These are phyloP conservation scores for Macrosteles quadrilineatus DNA, from an alignment of 1,140 invertebrate genomes.

Conservation along the genomic window DNA sequence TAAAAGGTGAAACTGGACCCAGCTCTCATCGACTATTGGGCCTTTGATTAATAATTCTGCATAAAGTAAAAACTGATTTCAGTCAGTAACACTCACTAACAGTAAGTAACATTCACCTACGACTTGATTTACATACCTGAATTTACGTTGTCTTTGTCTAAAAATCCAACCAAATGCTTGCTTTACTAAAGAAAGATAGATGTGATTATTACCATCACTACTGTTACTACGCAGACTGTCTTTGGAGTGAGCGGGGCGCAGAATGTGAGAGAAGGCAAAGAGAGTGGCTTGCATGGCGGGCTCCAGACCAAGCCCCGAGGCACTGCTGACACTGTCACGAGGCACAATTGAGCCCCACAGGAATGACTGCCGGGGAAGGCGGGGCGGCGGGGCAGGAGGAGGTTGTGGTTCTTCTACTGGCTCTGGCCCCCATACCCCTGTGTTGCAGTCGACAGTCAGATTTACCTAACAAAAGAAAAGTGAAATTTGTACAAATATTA, in stretches of 20 bases:
- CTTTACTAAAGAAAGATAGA: no score
- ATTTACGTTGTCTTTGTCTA: no score
- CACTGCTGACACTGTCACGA: conserved; percentile 43
- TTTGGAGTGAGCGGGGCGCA: conserved; percentile 45
- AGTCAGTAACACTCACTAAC: no score
- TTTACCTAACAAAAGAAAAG: no score
- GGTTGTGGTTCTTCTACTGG: conserved; percentile 18
- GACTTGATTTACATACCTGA: no score
- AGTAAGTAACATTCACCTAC: no score
- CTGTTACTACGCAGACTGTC: conserved; percentile 44
- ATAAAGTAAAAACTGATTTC: no score
- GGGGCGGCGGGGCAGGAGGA: conserved; percentile 26
- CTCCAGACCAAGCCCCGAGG: conserved; percentile 45
- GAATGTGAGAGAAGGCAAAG: conserved; percentile 47
- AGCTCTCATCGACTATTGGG: no score
- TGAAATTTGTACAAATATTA: no score
- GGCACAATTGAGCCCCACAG: conserved; percentile 29
- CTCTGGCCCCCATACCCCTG: conserved; percentile 28
- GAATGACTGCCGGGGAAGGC: conserved; percentile 26
- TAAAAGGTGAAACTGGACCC: no score
- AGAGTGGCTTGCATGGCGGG: conserved; percentile 45
- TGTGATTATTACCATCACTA: conserved; percentile 35
- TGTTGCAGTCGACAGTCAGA: conserved; percentile 50
- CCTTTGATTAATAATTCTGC: no score
- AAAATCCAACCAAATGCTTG: no score